Conservation (phyloP, 2,797 vertebrate genomes). For the Ptychadena robeensis region DNA sequence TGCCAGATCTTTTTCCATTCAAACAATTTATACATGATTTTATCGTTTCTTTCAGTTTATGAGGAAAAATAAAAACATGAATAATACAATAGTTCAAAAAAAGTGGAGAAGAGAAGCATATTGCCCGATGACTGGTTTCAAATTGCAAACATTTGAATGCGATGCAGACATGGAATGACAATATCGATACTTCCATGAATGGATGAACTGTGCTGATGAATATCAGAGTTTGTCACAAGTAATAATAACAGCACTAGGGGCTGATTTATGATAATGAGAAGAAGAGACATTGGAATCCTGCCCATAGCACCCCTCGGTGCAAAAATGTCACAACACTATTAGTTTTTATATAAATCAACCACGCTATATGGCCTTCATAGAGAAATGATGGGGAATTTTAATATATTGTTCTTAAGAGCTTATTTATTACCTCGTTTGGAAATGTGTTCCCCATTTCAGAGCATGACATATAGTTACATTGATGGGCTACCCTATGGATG, state of each 20-base stretch:
- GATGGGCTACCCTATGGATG: no score
- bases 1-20: slow-evolving; percentile 27
- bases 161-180: slow-evolving; percentile 28
- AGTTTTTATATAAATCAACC: no score
- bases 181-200: slow-evolving; percentile 9
- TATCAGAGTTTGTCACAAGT: not conserved
- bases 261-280: not conserved
- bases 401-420: no score
- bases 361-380: no score
- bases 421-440: no score
- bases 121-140: slow-evolving; percentile 25
- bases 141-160: slow-evolving; percentile 23
- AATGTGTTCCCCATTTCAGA: no score
- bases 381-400: no score
- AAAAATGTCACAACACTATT: no score
- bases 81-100: slow-evolving; percentile 9
- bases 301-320: not conserved
- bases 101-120: not conserved
- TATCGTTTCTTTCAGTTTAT: slow-evolving; percentile 42
- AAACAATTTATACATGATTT: slow-evolving; percentile 45
- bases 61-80: slow-evolving; percentile 23
- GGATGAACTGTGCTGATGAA: not conserved
- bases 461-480: no score
- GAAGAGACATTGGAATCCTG: not conserved
- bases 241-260: not conserved